phyloP scores from a whole-genome alignment of 2,888 invertebrate species.

The Caenorhabditis angaria region DNA sequence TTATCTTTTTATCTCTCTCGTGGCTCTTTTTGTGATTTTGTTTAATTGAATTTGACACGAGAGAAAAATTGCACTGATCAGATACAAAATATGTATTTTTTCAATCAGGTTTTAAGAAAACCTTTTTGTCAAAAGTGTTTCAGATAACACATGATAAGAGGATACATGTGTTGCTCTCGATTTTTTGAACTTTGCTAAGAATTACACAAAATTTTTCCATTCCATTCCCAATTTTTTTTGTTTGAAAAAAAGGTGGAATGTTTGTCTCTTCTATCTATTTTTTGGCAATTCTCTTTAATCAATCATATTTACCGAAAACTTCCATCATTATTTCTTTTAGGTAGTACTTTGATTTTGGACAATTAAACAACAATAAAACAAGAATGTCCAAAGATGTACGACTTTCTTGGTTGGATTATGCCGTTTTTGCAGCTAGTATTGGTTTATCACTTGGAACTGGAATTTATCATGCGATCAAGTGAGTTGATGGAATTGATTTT shows the following conservation, averaged over 20 bases:
- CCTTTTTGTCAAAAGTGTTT: too few species aligned
- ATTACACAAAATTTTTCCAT: neutral
- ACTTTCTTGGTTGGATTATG: conserved; percentile 59
- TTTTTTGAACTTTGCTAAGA: neutral
- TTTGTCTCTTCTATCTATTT: conserved; percentile 15
- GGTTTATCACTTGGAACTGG: conserved; percentile 63
- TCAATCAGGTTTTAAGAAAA: too few species aligned
- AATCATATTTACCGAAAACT: neutral
- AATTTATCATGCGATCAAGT: conserved; percentile 64
- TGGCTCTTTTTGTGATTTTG: neutral
- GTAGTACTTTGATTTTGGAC: neutral
- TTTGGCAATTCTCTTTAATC: conserved; percentile 1
- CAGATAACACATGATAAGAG: too few species aligned
- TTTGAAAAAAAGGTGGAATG: neutral
- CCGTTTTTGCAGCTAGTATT: conserved; percentile 55
- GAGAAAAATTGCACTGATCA: too few species aligned
- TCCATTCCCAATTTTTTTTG: neutral
- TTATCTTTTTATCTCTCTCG: neutral
- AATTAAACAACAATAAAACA: too few species aligned
- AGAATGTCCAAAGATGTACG: conserved; percentile 10
- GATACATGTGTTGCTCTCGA: too few species aligned
- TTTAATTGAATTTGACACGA: too few species aligned
- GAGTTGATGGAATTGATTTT: conserved; percentile 19
- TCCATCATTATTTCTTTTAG: conserved; percentile 8
- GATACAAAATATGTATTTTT: too few species aligned